Base-by-base conservation (phyloP, 2,797 vertebrate species). In the Danio kyathit region DNA sequence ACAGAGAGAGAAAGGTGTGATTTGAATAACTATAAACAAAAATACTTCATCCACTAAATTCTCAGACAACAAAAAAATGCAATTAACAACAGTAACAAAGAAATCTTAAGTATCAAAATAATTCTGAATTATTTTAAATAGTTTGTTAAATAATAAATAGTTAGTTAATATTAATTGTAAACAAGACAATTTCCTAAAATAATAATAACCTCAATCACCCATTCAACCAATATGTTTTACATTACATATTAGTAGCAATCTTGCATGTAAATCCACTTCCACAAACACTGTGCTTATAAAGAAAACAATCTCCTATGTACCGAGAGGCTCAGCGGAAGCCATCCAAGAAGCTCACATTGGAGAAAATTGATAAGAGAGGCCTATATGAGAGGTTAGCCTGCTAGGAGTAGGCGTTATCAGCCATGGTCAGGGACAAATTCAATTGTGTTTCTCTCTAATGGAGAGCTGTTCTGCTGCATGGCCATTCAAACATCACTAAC, bases 391-490 rank as follows among this genome's bases (percentile, higher is more conserved):
- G 51, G 75, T 65, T 41, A 73, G 79, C 60, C 60, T 72, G 64
- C 78, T 75, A 75, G 79, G 11, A 63, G 79, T 72, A 63, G 82
- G 66, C 21, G 48, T 85, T 86, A 85, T 61, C 83, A 89, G 82
- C 85, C 82, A 88, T 85, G 86, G 82, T 90, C 83, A 86, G 88
- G 86, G 85, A 89, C 87, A 90, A 88, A 88, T 89, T 87, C 92
- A 92, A 94, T 94, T 92, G 90, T 77, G 86, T 92, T 94, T 90
- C 86, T 88, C 88, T 86, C 86, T 91, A 93, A 93, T 90, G 86
- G 88, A 91, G 89, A 88, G 87, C 88, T 87, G 83, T 76, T 86
- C 89, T 89, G 91, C 88, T 81, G 74, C 83, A 84, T 86, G 89
- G 89, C 91, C 86, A 83, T 90, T 87, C 77, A 88, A 91, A 92